Conservation (phyloP, 1,140 invertebrate species). For the Pachypeltis micranthus region DNA sequence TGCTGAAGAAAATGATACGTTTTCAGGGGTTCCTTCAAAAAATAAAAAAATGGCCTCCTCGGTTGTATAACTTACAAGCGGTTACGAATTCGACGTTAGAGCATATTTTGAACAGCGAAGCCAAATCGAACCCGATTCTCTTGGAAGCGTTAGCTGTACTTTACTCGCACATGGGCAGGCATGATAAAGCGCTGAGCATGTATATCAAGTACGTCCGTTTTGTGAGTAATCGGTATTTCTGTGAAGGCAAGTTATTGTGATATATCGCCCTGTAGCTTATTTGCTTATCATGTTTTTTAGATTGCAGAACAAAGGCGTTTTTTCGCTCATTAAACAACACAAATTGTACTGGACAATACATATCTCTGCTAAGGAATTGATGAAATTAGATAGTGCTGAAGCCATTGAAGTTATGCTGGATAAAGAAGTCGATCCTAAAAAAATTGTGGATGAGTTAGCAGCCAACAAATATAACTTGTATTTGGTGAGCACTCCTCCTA, state of each 20-base stretch:
- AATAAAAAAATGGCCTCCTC: constrained; percentile 76
- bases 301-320: constrained; percentile 78
- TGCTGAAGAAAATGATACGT: too few species aligned
- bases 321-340: constrained; percentile 77
- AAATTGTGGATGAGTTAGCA: constrained; percentile 70
- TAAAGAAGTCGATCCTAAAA: constrained; percentile 59
- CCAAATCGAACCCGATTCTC: constrained; percentile 56
- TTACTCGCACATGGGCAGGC: constrained; percentile 80
- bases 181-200: constrained; percentile 84
- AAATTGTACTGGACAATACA: constrained; percentile 72
- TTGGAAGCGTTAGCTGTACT: constrained; percentile 82
- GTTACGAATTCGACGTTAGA: constrained; percentile 77
- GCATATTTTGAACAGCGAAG: constrained; percentile 47
- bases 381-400: constrained; percentile 75
- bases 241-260: too few species aligned
- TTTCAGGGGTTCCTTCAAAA: constrained; percentile 67
- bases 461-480: constrained; percentile 64
- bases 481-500: constrained; percentile 42
- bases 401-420: constrained; percentile 75
- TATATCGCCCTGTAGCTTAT: too few species aligned
- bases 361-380: constrained; percentile 78
- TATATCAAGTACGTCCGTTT: constrained; percentile 61
- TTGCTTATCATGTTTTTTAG: constrained; percentile 39
- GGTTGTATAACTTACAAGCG: constrained; percentile 73
- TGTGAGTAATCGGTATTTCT: background rate